Base-by-base conservation (phyloP, 1,140 invertebrate species). In the Aphaenogaster rudis region DNA sequence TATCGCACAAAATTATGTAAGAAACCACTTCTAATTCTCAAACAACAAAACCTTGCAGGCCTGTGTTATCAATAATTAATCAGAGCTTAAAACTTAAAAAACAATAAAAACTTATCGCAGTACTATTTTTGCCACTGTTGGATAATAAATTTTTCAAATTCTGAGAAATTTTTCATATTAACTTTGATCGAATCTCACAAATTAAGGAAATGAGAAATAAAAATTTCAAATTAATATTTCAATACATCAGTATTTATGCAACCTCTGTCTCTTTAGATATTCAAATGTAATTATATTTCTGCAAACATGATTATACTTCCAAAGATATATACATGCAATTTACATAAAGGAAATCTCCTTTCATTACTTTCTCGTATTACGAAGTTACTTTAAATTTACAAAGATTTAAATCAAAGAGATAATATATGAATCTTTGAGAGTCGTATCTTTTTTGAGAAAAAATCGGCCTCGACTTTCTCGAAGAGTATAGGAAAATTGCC, bases 281-380 rank as follows among this genome's bases (percentile, higher is more conserved):
- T 63, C 45, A 48, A 78, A 66, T 66, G 3, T 78, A 48, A 78
- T 28, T 28, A 28, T 67, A 79, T 79, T 52, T 63, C 9, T 64
- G 42, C 28, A 64, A 64, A n/a, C 28, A 48, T 36, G 13, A 63
- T 61, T 59, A 59, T 28, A 42, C 13, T 48, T 17, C 45, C 21
- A 17, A 63, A 28, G 3, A 42, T 77, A 59, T 50, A 79, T 21
- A 52, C 54, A 57, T 50, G 1, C 4, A 50, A 21, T 42, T 48
- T 15, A 11, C 15, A 42, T 39, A 36, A 33, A 36, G 13, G 3
- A 33, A 48, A 6, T 36, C 9, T 52, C 7, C 39, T 52, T 64
- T 17, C 4, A 77, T 80, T 50, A 54, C 17, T 42, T 81, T 69
- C 15, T 52, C 3, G 5, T 36, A 17, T 80, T 28, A 17, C 6